A percentile compares a stretch with the other conserved stretches of the same genome.
These are phyloP conservation scores for Scaptomyza parva DNA, from an alignment of 2,888 invertebrate species.

Conservation along the genomic window DNA sequence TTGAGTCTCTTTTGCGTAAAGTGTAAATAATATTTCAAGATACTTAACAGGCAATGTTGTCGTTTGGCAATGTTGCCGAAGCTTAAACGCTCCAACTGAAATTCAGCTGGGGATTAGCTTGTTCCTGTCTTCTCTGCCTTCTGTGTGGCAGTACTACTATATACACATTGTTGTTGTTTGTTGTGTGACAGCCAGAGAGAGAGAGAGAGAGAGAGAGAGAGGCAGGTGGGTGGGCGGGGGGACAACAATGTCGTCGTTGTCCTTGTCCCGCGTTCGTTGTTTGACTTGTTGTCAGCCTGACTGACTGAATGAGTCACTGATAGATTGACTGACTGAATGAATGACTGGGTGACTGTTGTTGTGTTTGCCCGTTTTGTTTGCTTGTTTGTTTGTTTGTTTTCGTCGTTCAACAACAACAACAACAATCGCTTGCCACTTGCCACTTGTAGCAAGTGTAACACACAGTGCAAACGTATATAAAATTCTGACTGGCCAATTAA, in stretches of 20 bases:
- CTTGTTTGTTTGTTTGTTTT: slow-evolving; percentile 50
- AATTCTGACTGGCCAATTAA: slow-evolving; percentile 70
- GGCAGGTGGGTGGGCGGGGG: no score
- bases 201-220: no score
- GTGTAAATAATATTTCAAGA: slow-evolving; percentile 79
- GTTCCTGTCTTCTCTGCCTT: slow-evolving; percentile 29
- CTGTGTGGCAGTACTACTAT: no score
- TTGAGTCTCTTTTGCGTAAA: slow-evolving; percentile 71
- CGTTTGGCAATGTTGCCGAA: slow-evolving; percentile 43
- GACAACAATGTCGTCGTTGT: slow-evolving; percentile 54
- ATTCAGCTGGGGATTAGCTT: slow-evolving; percentile 69
- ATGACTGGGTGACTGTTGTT: slow-evolving; percentile 65
- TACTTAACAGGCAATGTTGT: slow-evolving; percentile 75
- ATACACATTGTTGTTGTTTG: slow-evolving; percentile 17
- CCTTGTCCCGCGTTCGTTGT: slow-evolving; percentile 69
- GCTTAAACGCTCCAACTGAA: slow-evolving; percentile 41
- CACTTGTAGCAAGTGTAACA: neutral
- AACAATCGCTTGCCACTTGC: neutral
- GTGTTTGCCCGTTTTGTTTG: slow-evolving; percentile 20
- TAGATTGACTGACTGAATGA: slow-evolving; percentile 66
- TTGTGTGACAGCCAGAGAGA: slow-evolving; percentile 30
- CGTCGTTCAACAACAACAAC: slow-evolving; percentile 47
- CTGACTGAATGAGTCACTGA: slow-evolving; percentile 74
- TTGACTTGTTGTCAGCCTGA: slow-evolving; percentile 74
- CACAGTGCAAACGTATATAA: slow-evolving; percentile 50